Conservation (phyloP, 2,888 invertebrate genomes). For the Folsomia candida region DNA sequence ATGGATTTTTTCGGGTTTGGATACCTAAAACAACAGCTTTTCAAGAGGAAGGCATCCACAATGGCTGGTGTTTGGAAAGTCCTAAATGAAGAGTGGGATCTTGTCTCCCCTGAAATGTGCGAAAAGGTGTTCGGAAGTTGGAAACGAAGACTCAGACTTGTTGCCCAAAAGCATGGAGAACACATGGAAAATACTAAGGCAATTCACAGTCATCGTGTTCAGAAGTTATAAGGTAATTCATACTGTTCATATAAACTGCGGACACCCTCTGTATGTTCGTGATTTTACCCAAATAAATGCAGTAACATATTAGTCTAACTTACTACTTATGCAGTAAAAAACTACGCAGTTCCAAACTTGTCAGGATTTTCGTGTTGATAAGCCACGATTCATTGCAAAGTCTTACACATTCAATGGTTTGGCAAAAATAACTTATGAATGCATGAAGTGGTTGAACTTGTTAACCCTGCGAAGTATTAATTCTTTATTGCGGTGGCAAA, state of each 20-base stretch:
- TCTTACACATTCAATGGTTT: no score
- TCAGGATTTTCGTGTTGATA: no score
- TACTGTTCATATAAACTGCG: neutral
- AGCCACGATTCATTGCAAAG: no score
- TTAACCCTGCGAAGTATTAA: no score
- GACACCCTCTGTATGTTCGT: neutral
- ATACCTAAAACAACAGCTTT: neutral
- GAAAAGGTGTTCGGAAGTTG: neutral
- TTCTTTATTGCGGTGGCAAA: no score
- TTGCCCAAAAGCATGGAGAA: neutral
- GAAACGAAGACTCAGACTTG: neutral
- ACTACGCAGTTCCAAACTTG: no score
- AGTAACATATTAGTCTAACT: no score
- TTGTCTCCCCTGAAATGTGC: neutral
- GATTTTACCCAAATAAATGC: no score
- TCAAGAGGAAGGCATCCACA: neutral
- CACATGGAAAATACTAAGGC: neutral
- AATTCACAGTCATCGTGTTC: neutral
- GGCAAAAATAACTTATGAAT: no score
- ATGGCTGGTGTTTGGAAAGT: neutral
- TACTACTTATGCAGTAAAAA: no score
- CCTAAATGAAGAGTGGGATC: neutral
- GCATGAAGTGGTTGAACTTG: no score
- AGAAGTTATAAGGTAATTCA: neutral
- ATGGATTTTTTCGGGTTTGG: neutral